A percentile compares a stretch with the other conserved stretches of the same genome.
Conservation (phyloP, 2,888 invertebrate species). For the Drosophila peninsularis region DNA sequence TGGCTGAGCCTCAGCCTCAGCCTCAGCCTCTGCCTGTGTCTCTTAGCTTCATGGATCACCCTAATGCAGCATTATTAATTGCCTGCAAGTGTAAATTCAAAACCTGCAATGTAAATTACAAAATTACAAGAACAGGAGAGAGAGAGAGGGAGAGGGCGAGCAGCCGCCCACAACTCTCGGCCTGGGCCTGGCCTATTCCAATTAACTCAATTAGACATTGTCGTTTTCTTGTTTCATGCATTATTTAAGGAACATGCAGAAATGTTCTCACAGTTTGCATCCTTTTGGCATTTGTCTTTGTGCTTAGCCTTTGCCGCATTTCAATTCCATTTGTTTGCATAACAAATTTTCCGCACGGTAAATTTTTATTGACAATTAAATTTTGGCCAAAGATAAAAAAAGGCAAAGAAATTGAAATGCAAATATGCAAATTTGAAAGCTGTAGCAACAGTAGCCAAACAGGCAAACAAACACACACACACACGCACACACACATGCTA, state of each 20-base stretch:
- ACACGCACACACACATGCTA: constrained; percentile 1
- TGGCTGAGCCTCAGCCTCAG: neutral
- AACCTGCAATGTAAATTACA: constrained; percentile 75
- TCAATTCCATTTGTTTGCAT: constrained; percentile 82
- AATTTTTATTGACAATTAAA: constrained; percentile 84
- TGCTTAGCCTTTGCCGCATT: constrained; percentile 47
- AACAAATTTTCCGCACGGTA: constrained; percentile 84
- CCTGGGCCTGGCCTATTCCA: constrained; percentile 35
- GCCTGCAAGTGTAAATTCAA: constrained; percentile 82
- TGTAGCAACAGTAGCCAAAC: constrained; percentile 54
- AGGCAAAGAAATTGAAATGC: constrained; percentile 77
- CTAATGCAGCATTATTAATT: constrained; percentile 83
- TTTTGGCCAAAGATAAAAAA: constrained; percentile 49
- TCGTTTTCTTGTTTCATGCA: constrained; percentile 40
- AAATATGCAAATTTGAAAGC: constrained; percentile 68
- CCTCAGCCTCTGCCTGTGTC: constrained; percentile 17
- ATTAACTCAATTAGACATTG: constrained; percentile 68
- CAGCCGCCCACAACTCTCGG: neutral
- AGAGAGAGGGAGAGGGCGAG: no score
- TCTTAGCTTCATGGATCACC: constrained; percentile 63
- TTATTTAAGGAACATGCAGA: constrained; percentile 44
- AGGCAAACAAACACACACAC: constrained; percentile 30
- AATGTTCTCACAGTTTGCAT: constrained; percentile 47
- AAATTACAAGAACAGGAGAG: constrained; percentile 65
- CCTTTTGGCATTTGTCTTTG: constrained; percentile 25